Evolutionary conservation across 1,140 invertebrate genomes (phyloP), one percentile per base, ranked within the genome.

Genomic region (Solenopsis fugax): DNA sequence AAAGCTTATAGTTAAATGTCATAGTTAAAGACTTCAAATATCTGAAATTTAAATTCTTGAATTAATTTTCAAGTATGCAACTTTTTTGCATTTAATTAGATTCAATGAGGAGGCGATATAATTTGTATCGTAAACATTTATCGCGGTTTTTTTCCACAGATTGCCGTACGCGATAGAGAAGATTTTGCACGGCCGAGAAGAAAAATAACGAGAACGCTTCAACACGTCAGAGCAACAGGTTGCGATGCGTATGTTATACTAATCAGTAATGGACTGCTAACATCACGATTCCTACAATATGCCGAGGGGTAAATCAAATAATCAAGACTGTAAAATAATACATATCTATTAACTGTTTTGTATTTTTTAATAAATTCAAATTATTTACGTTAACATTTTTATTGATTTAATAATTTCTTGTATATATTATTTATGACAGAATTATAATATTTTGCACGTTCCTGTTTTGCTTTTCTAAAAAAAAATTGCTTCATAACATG

Each of bases 181-280:
- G 96, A 97, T 93, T 94, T 98, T 7, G 90, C 96, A 7, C 95
- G 96, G 0, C 97, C 97, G 1, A 96, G 96, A 71, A 95, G 93
- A 80, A 92, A 94, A 73, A 96, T 96, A 1, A 85, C 96, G 67
- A 93, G 94, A 73, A 95, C 96, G 5, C 92, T 98, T 48, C 89
- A 93, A 13, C 94, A 96, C 71, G 96, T 97, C 9, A 96, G 96
- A 89, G 95, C 95, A 88, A 95, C 96, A 24, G 96, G 97, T 21
- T 98, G 98, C 91, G 96, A 97, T 90, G 93, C 96, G 12, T 97
- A 98, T 90, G 92, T 98, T 62, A 96, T 98, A 87, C 95, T 98
- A 18, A 93, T 98, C n/a, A 93, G 96, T 1, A 98, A 98, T 94
- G 97, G 97, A 6, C 90, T 96, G 29, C 96, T 97, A 95, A 95